Base-by-base conservation (phyloP, 1,140 invertebrate genomes). In the Eriosoma lanigerum region DNA sequence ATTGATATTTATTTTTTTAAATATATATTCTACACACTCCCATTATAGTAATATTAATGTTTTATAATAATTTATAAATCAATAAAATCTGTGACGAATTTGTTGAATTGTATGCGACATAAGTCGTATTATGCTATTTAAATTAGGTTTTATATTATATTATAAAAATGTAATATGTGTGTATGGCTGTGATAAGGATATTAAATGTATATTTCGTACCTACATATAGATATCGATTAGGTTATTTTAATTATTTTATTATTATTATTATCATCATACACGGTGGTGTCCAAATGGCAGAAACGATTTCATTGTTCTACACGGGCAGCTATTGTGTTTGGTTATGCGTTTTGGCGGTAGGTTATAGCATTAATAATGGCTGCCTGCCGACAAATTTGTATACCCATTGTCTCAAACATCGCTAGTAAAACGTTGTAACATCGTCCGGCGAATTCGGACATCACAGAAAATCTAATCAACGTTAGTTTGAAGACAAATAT, bases 301-400 rank as follows among this genome's bases (percentile, higher is more conserved):
- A 60, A 78, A 78, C 24, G 54, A 38, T 78, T 62, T 29, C 75
- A 78, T 78, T 78, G 75, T 78, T 78, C 38, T 62, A 21, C 24
- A n/a, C 13, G 46, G 48, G 0, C 68, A 29, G 46, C 68, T 46
- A 72, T 72, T 72, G 68, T 72, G 24, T 50, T 0, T 24, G 48
- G 24, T 52, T 72, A 72, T 29, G 68, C 29, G 17, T 72, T 52
- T 78, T 46, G 38, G 21, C 24, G 75, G 75, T 78, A 46, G 75
- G 75, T 62, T 38, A 3, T 38, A 38, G 32, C 32, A 38, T 38
- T 66, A 78, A 78, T 60, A 78, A 78, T 62, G 75, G 62, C 32
- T 21, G 54, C 38, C 21, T 60, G n/a, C 75, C 56, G 54, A 62
- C 56, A 48, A 78, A 62, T 78, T 78, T 78, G 56, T 62, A 78